Evolutionary conservation across 2,797 vertebrate species (phyloP).

Genomic region (Cryptoprocta ferox): DNA sequence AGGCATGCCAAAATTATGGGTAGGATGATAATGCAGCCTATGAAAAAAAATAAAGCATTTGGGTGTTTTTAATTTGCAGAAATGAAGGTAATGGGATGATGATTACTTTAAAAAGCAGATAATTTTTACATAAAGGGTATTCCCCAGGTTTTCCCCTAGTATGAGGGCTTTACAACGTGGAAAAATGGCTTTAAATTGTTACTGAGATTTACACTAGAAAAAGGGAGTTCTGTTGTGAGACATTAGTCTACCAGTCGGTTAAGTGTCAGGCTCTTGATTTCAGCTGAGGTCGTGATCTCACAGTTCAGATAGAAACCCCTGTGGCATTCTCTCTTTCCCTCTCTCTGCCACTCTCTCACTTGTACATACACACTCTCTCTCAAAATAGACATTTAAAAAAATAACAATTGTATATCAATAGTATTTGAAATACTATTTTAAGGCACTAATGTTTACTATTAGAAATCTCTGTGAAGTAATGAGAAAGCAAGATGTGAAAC

Average conservation of each 20-base stretch:
- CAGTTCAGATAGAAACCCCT: too few relatives aligned
- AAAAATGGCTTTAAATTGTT: not conserved
- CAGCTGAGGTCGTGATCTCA: too few relatives aligned
- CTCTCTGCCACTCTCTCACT: too few relatives aligned
- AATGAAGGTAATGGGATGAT: not conserved
- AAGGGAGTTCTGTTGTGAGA: not conserved
- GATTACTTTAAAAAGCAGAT: not conserved
- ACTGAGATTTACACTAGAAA: slow-evolving; percentile 15
- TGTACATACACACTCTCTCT: too few relatives aligned
- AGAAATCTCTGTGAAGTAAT: not conserved
- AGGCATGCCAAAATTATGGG: not conserved
- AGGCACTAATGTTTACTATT: not conserved
- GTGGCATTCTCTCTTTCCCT: too few relatives aligned
- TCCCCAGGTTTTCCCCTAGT: not conserved
- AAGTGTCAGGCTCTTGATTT: too few relatives aligned
- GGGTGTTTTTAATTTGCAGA: slow-evolving; percentile 37
- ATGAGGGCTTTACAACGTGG: not conserved
- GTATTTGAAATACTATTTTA: slow-evolving; percentile 13
- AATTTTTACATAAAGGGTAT: not conserved
- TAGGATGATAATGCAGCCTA: not conserved
- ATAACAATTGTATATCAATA: slow-evolving; percentile 31
- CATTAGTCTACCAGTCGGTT: not conserved
- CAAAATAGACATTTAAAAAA: not conserved
- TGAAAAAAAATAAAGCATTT: not conserved
- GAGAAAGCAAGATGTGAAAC: not conserved